These are phyloP conservation scores for Podabrus alpinus DNA, from an alignment of 2,888 invertebrate species.

Conservation along the genomic window DNA sequence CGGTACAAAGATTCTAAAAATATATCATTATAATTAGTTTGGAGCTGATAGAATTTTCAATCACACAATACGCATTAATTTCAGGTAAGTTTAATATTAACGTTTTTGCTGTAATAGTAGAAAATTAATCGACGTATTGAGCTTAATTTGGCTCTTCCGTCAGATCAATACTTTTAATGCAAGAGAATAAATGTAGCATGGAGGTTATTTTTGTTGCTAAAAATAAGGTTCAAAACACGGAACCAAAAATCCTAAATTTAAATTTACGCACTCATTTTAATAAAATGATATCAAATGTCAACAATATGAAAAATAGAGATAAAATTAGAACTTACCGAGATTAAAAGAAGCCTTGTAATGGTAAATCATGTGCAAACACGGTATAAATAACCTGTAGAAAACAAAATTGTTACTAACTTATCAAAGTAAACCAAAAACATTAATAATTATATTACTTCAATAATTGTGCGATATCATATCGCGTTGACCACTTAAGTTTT, in stretches of 20 bases:
- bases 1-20: conserved; percentile 35
- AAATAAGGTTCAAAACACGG: background rate
- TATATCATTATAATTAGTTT: conserved; percentile 36
- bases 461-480: background rate
- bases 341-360: background rate
- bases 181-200: background rate
- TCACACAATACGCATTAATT: conserved; percentile 18
- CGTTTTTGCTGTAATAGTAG: background rate
- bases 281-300: background rate
- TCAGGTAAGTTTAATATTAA: conserved; percentile 15
- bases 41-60: conserved; percentile 18
- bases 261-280: background rate
- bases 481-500: background rate
- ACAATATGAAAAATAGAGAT: background rate
- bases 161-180: background rate
- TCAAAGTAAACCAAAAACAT: background rate
- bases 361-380: background rate
- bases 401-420: background rate
- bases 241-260: background rate
- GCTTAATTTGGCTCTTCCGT: background rate
- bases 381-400: background rate
- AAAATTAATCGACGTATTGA: background rate
- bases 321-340: background rate
- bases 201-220: background rate
- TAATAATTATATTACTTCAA: background rate